Percentiles rank a stretch among this genome's conserved stretches.
Conservation (phyloP, 2,113 vertebrate species). For the Gnathochromis pfefferi region DNA sequence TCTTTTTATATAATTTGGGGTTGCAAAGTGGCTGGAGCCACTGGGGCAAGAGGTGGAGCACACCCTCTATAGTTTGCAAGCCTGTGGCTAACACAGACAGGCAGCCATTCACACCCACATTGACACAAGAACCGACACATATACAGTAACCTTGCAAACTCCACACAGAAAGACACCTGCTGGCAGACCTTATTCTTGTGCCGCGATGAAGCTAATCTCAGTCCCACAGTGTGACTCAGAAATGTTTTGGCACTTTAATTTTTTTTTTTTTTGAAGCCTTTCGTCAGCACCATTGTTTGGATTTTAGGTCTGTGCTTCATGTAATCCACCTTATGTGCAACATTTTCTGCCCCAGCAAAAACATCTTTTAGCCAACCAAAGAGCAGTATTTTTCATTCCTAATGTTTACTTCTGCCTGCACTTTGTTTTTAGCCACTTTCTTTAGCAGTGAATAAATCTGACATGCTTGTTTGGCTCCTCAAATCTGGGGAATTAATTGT, state of each 20-base stretch:
- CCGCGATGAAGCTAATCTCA: not conserved
- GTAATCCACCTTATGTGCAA: not conserved
- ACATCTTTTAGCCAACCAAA: not conserved
- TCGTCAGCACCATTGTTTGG: not conserved
- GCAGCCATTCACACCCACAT: not conserved
- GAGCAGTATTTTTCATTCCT: not conserved
- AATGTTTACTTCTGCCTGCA: conserved; percentile 22
- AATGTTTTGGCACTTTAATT: not conserved
- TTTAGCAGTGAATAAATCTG: not conserved
- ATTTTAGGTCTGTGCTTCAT: not conserved
- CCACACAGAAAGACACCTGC: not conserved
- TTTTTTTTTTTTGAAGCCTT: not conserved
- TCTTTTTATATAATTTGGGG: not conserved
- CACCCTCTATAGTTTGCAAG: not conserved
- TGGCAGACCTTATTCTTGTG: not conserved
- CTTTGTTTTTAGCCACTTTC: conserved; percentile 8
- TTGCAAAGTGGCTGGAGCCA: not conserved
- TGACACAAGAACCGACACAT: not conserved
- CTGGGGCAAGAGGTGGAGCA: not conserved
- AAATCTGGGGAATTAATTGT: not conserved
- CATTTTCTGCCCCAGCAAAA: not conserved
- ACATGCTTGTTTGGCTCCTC: not conserved
- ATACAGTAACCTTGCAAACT: not conserved
- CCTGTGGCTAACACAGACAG: not conserved
- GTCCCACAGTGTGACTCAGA: not conserved